Evolutionary conservation across 1,140 invertebrate species (phyloP).

Genomic region (Drosophila teissieri): DNA sequence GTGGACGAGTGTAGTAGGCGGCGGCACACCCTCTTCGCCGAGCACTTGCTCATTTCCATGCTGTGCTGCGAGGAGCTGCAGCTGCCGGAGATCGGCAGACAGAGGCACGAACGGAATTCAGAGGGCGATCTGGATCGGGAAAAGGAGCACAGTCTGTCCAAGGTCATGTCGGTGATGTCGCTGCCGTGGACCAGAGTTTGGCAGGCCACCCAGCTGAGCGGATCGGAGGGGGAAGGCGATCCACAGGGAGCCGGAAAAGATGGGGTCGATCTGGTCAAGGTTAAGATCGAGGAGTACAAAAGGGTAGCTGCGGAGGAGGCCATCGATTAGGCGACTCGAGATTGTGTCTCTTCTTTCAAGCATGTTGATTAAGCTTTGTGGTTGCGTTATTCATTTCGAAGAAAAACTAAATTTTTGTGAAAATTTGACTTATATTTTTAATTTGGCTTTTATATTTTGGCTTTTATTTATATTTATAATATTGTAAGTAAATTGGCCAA

Average conservation of each 20-base stretch:
- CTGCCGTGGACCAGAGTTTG: conserved; percentile 30
- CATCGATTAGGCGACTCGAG: conserved; percentile 10
- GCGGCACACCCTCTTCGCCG: conserved; percentile 45
- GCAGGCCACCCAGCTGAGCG: conserved; percentile 4
- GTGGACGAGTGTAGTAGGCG: neutral
- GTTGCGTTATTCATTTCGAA: conserved; percentile 1
- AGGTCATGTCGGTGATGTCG: conserved; percentile 47
- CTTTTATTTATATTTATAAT: neutral
- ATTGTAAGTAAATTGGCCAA: neutral
- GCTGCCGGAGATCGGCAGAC: conserved; percentile 4
- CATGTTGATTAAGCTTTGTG: neutral
- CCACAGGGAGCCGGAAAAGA: neutral
- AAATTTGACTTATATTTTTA: neutral
- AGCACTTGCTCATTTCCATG: conserved; percentile 66
- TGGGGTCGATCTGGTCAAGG: neutral
- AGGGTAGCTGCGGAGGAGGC: conserved; percentile 11
- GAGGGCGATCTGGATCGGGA: neutral
- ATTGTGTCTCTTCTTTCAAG: conserved; percentile 1
- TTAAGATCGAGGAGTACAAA: neutral
- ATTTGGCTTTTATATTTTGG: neutral
- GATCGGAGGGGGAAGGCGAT: neutral
- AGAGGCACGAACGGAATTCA: neutral
- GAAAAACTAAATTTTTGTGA: conserved; percentile 38
- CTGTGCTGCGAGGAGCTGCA: conserved; percentile 48
- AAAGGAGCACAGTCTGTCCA: conserved; percentile 8